Conservation (phyloP, 2,888 invertebrate species). For the Panzeria rudis region DNA sequence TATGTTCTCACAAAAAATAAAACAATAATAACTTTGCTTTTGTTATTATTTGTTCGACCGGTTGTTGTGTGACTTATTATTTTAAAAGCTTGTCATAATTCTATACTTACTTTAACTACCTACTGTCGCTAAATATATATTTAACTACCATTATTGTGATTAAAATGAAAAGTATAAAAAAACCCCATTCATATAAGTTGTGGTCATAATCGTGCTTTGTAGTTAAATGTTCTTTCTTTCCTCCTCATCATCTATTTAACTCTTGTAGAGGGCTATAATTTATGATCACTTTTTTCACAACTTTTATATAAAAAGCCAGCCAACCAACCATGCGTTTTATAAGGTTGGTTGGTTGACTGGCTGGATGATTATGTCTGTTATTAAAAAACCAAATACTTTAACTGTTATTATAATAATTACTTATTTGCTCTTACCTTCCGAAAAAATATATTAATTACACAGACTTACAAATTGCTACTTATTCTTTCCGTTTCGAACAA, state of each 20-base stretch:
- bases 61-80: constrained; percentile 56
- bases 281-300: constrained; percentile 56
- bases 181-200: constrained; percentile 55
- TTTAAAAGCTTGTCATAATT: constrained; percentile 48
- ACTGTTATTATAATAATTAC: constrained; percentile 63
- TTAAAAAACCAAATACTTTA: constrained; percentile 43
- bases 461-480: too few relatives aligned
- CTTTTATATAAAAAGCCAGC: constrained; percentile 48
- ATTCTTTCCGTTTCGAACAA: too few relatives aligned
- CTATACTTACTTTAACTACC: constrained; percentile 25
- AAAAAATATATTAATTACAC: constrained; percentile 8
- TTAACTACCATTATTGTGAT: constrained; percentile 51
- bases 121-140: constrained; percentile 39
- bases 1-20: neutral
- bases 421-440: constrained; percentile 46
- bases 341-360: constrained; percentile 21
- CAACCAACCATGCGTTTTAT: constrained; percentile 66
- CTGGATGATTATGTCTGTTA: constrained; percentile 24
- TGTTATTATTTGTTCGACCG: constrained; percentile 41
- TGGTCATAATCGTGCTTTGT: constrained; percentile 66
- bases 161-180: constrained; percentile 45
- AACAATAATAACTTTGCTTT: neutral
- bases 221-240: constrained; percentile 60
- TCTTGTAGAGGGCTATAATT: constrained; percentile 66
- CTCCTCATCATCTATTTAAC: constrained; percentile 62